These are phyloP conservation scores for Boloria selene DNA, from an alignment of 2,888 invertebrate genomes.

Conservation along the genomic window DNA sequence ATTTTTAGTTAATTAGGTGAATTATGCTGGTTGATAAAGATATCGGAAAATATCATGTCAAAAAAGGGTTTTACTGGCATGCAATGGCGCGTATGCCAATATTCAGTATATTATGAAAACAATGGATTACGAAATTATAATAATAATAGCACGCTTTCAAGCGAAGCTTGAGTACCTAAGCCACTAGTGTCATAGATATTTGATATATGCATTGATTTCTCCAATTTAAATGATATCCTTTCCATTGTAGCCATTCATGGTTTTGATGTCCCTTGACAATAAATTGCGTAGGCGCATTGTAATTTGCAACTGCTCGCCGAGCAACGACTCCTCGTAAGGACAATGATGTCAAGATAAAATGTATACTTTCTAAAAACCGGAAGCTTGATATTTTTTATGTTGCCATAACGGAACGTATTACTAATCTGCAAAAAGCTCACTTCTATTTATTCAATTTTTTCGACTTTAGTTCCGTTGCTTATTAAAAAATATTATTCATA, in stretches of 20 bases:
- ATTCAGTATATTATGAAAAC: no score
- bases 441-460: neutral
- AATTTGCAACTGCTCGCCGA: slow-evolving; percentile 25
- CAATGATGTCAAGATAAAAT: slow-evolving; percentile 34
- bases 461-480: no score
- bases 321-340: slow-evolving; percentile 30
- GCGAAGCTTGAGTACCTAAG: no score
- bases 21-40: no score
- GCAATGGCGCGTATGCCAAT: no score
- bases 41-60: no score
- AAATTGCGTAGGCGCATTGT: slow-evolving; percentile 31
- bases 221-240: slow-evolving; percentile 19
- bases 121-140: no score
- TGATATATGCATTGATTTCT: slow-evolving; percentile 12
- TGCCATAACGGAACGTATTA: neutral
- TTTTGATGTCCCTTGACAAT: slow-evolving; percentile 20
- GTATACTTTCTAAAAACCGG: slow-evolving; percentile 32
- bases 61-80: no score
- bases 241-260: slow-evolving; percentile 28
- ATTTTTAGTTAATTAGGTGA: no score
- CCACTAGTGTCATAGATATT: neutral
- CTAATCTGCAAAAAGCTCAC: neutral
- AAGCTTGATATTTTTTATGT: slow-evolving; percentile 10
- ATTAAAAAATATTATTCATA: no score
- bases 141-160: no score